Evolutionary conservation across 2,888 invertebrate species (phyloP), one percentile per base, ranked within the genome.

Genomic region (Apamea epomidion): DNA sequence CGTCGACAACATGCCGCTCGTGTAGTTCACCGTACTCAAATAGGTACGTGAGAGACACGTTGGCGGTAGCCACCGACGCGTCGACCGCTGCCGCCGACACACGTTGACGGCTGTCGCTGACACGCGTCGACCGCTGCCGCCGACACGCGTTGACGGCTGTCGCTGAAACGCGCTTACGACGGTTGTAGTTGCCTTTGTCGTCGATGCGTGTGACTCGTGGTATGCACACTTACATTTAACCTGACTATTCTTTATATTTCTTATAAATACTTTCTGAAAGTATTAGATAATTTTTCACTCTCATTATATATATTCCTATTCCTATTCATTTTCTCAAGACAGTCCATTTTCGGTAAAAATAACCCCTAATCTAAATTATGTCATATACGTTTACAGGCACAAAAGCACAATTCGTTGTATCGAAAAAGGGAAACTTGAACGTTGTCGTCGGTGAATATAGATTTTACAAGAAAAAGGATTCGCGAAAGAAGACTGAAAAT

Each of bases 381-480:
- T 54, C 6, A 16, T 72, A 42, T 60, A 7, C 6, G n/a, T 42
- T 75, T 75, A 6, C 87, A 88, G 87, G 69, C n/a, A 4, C 16
- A 45, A 74, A 74, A 69, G 60, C 54, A 16, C 54, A 45, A 21
- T 86, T 75, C 16, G 65, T 80, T 48, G 12, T 70, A 16, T 87
- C 87, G 8, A 78, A 42, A 42, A 78, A 74, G 71, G 82, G 87
- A 21, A 84, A 87, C 18, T 10, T 67, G 10, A 74, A 84, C 51
- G 65, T 87, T 45, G 21, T 70, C 16, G 32, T 84, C 0, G 68
- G 77, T 60, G 70, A 76, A 45, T 75, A 84, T 64, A 80, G 8
- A 78, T 86, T 78, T 71, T 86, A 86, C n/a, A 81, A 78, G 65
- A 86, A 86, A 72, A 76, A 60, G 0, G 86, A 86, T 60, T 65